A percentile compares a stretch with the other conserved stretches of the same genome.
Evolutionary conservation across 2,888 invertebrate genomes (phyloP).

Genomic region (Chaetogeoica ovagalla): DNA sequence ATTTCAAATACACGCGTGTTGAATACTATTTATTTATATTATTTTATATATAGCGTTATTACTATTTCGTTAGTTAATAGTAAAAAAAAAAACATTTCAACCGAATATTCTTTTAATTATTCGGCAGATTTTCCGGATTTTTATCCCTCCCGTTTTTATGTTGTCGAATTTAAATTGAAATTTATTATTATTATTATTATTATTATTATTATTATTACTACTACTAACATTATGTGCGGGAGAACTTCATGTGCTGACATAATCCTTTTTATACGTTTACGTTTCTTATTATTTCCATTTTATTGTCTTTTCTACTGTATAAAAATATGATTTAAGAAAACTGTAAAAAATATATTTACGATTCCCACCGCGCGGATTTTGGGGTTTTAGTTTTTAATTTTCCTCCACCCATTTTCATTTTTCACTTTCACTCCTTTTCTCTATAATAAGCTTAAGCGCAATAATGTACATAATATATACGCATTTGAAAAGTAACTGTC

Average conservation of each 20-base stretch:
- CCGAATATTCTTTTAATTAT: neutral
- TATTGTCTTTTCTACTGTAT: constrained; percentile 1
- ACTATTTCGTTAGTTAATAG: no score
- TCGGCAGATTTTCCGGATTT: neutral
- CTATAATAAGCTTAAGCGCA: neutral
- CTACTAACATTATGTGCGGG: neutral
- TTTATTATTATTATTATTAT: constrained; percentile 6
- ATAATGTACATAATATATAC: neutral
- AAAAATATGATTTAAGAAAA: constrained; percentile 19
- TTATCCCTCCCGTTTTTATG: neutral
- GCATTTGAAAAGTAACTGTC: constrained; percentile 17
- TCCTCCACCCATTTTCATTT: neutral
- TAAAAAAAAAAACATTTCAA: neutral
- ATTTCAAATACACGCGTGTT: no score
- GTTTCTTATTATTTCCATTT: neutral
- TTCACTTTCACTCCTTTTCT: neutral
- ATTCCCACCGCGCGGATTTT: neutral
- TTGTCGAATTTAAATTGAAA: constrained; percentile 26
- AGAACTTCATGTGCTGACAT: neutral
- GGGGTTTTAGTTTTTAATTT: constrained; percentile 14
- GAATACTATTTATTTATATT: no score
- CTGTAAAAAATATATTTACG: neutral
- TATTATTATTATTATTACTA: constrained; percentile 5
- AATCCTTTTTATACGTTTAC: neutral
- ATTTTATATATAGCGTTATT: no score